A percentile compares a stretch with the other conserved stretches of the same genome.
Conservation (phyloP, 2,797 vertebrate species). For the Sebastes steindachneri region DNA sequence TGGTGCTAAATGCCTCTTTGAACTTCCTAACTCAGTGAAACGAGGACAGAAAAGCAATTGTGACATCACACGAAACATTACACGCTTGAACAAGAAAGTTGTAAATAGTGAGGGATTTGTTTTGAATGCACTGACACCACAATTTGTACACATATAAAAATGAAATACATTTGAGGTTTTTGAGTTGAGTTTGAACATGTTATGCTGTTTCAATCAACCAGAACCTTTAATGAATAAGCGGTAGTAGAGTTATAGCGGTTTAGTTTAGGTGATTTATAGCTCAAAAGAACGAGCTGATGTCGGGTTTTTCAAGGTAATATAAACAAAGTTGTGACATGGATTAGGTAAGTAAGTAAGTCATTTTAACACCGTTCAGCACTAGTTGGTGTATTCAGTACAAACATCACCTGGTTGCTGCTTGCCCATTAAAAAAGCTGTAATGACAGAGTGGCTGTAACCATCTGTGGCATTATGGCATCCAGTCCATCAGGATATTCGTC, state of each 20-base stretch:
- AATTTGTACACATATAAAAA: neutral
- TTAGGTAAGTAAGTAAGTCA: neutral
- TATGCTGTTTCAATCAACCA: too few relatives aligned
- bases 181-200: conserved; percentile 6
- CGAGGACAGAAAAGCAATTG: neutral
- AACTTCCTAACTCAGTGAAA: conserved; percentile 18
- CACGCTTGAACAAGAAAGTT: conserved; percentile 12
- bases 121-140: neutral
- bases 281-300: neutral
- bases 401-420: conserved; percentile 10
- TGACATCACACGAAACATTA: neutral
- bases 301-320: conserved; percentile 4
- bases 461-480: neutral
- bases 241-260: neutral
- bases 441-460: conserved; percentile 20
- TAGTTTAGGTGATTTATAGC: neutral
- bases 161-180: neutral
- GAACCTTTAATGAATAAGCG: neutral
- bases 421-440: conserved; percentile 5
- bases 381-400: conserved; percentile 7
- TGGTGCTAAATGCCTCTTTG: conserved; percentile 11
- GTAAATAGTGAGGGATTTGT: conserved; percentile 19
- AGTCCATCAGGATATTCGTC: conserved; percentile 16
- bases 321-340: conserved; percentile 22
- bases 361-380: neutral